These are phyloP conservation scores for Trinectes maculatus DNA, from an alignment of 2,113 vertebrate genomes.

Conservation along the genomic window DNA sequence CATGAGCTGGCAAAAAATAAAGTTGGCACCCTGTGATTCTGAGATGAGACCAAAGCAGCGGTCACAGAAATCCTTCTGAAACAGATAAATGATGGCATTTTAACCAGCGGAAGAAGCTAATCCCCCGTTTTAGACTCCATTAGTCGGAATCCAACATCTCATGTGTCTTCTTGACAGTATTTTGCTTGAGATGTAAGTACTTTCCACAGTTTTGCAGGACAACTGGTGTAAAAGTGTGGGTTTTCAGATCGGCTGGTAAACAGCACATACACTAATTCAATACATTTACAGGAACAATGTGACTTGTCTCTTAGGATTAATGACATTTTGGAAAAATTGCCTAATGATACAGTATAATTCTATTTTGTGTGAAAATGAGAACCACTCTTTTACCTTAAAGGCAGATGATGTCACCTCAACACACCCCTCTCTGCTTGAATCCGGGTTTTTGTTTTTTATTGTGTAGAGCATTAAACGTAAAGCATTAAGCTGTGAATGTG, in stretches of 20 bases:
- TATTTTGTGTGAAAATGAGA: conserved; percentile 5
- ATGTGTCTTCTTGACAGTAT: conserved; percentile 15
- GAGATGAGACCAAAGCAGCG: not conserved
- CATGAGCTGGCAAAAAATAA: too few species aligned
- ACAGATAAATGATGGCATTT: not conserved
- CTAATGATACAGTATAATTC: conserved; percentile 2
- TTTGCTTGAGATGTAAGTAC: not conserved
- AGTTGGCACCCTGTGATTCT: too few species aligned
- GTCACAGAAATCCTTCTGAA: not conserved
- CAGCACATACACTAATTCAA: not conserved
- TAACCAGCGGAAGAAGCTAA: conserved; percentile 2
- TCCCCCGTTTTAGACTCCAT: not conserved
- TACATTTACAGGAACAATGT: not conserved
- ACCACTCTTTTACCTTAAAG: not conserved
- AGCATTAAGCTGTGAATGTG: not conserved
- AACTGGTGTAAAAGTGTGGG: too few species aligned
- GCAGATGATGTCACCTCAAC: not conserved
- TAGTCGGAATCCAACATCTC: not conserved
- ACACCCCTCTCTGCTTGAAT: conserved; percentile 6
- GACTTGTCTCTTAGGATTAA: conserved; percentile 15
- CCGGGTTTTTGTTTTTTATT: not conserved
- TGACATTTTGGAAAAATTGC: not conserved
- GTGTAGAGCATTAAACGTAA: not conserved
- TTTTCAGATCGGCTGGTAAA: too few species aligned
- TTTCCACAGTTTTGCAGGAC: not conserved